Evolutionary conservation across 2,797 vertebrate species (phyloP), one percentile per base, ranked within the genome.

Genomic region (Gobio occitaniae): DNA sequence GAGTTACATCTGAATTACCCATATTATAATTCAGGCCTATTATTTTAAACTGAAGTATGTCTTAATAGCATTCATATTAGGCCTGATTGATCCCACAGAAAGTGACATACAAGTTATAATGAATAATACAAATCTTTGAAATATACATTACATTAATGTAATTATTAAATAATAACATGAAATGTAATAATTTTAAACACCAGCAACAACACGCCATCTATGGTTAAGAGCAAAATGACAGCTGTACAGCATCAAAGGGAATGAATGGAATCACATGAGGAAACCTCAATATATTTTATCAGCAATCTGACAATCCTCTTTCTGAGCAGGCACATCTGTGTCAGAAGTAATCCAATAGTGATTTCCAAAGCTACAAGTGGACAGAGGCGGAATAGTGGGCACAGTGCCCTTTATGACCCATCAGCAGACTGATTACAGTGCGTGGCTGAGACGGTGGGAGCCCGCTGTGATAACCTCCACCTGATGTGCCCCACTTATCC

Each of bases 401-500:
- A 21, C 21, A 13, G 29, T 69, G 82, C 59, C 70, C 29, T 80
- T 66, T 86, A 56, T 59, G 70, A 38, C 61, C 79, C 59, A 48
- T 50, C 65, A 77, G 44, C 41, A 61, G 63, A 70, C 38, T 82
- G 79, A 77, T 70, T 77, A 77, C 38, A 68, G 50, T 68, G 50
- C 19, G 8, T 75, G 47, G 36, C 21, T 38, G 41, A 85, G 79
- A 83, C 1, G 9, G 41, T 9, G 10, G 50, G 41, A 75, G 54
- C 84, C 41, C 2, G 59, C 74, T 80, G 85, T 78, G 77, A 85
- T 74, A 85, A 85, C 54, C 81, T 75, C 50, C 56, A 80, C 36
- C 84, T 79, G 79, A 65, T 83, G 50, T 68, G 82, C 25, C 16
- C 66, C 72, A 78, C 68, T 80, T 70, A 76, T 86, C 68, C 84